A percentile compares a stretch with the other conserved stretches of the same genome.
phyloP scores from a whole-genome alignment of 2,113 vertebrate species.

The Phalacrocorax pelagicus region DNA sequence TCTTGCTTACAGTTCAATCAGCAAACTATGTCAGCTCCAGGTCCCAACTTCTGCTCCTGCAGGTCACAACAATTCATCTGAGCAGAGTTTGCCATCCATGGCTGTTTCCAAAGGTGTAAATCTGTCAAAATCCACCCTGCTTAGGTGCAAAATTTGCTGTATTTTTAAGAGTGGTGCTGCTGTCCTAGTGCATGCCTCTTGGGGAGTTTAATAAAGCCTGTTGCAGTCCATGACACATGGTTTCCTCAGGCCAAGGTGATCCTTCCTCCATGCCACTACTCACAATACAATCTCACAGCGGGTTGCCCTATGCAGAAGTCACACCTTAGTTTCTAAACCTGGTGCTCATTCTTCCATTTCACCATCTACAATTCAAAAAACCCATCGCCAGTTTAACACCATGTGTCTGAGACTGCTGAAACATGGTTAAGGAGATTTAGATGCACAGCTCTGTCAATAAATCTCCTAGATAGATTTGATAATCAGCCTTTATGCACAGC shows the following conservation, averaged over 20 bases:
- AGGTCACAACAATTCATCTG: background rate
- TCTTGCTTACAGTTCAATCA: background rate
- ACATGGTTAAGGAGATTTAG: constrained; percentile 1
- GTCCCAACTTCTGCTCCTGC: background rate
- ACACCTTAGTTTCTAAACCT: background rate
- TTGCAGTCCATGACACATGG: background rate
- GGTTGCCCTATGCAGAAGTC: background rate
- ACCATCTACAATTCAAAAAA: background rate
- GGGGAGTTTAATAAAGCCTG: background rate
- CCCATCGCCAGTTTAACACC: background rate
- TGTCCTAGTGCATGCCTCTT: background rate
- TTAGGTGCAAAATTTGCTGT: background rate
- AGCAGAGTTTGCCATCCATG: fast-evolving
- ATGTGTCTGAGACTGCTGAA: background rate
- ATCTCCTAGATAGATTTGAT: background rate
- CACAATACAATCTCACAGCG: background rate
- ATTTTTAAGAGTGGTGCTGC: background rate
- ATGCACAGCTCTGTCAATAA: constrained; percentile 33
- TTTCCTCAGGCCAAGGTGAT: background rate
- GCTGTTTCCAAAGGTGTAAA: background rate
- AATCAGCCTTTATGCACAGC: constrained; percentile 10
- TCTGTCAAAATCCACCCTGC: background rate
- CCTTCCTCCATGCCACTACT: background rate
- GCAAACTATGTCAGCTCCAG: background rate
- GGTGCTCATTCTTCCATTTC: background rate